Evolutionary conservation across 2,797 vertebrate species (phyloP).

Genomic region (Danionella dracula): DNA sequence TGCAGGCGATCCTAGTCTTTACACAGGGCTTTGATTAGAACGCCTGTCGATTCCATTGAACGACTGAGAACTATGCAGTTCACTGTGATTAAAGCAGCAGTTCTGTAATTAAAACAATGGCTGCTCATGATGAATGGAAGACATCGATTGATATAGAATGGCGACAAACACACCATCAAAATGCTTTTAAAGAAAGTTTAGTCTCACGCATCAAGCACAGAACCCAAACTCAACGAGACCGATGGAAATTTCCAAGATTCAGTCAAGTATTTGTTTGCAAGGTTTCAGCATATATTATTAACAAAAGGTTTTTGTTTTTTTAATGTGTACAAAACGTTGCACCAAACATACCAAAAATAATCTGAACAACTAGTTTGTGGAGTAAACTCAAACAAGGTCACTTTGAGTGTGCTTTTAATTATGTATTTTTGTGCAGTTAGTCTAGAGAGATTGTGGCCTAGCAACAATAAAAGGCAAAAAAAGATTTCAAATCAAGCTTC

Average conservation of each 20-base stretch:
- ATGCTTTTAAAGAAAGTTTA: neutral
- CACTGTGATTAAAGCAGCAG: neutral
- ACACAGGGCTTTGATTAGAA: neutral
- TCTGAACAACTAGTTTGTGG: too few species aligned
- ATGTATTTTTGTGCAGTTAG: too few species aligned
- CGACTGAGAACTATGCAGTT: neutral
- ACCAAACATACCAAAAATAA: too few species aligned
- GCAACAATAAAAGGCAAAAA: neutral
- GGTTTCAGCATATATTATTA: too few species aligned
- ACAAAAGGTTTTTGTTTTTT: too few species aligned
- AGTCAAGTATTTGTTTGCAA: neutral
- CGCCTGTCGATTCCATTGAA: neutral
- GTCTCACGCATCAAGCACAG: neutral
- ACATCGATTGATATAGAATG: neutral
- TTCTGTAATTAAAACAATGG: neutral
- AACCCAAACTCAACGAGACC: neutral
- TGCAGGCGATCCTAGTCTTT: neutral
- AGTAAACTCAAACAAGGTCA: too few species aligned
- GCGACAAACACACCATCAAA: neutral
- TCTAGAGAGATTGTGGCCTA: neutral
- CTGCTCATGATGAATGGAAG: neutral
- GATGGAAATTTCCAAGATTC: neutral
- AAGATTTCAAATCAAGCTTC: neutral
- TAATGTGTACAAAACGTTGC: too few species aligned
- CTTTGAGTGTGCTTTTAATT: too few species aligned